Evolutionary conservation across 2,113 vertebrate genomes (phyloP).

Genomic region (Eleginops maclovinus): DNA sequence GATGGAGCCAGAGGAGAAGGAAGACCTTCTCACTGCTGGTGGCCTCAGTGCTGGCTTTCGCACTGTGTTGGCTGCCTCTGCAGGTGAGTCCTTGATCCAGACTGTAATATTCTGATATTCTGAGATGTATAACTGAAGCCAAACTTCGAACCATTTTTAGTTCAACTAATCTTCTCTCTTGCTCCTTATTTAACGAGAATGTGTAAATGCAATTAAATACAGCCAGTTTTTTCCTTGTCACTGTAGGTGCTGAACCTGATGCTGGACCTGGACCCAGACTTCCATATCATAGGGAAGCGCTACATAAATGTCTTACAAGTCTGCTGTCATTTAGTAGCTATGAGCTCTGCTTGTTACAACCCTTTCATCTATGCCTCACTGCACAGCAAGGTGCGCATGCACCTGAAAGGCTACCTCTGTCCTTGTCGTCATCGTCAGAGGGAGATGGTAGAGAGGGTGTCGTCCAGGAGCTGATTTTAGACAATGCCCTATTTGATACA

Average conservation of each 20-base stretch:
- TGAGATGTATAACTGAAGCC: background rate
- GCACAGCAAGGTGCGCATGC: constrained; percentile 85
- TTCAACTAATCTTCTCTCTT: background rate
- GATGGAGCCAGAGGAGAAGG: constrained; percentile 81
- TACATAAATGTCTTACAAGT: constrained; percentile 85
- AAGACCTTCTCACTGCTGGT: constrained; percentile 84
- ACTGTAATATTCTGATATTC: background rate
- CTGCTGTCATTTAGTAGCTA: constrained; percentile 85
- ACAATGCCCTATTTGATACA: constrained; percentile 19
- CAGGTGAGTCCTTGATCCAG: constrained; percentile 67
- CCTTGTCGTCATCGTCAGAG: constrained; percentile 48
- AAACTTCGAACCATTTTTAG: background rate
- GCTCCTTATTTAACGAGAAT: background rate
- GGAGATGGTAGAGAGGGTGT: constrained; percentile 12
- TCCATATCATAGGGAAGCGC: constrained; percentile 81
- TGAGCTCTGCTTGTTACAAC: constrained; percentile 88
- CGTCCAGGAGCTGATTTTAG: constrained; percentile 49
- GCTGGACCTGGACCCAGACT: constrained; percentile 84
- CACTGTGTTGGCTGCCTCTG: constrained; percentile 85
- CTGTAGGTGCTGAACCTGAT: constrained; percentile 84
- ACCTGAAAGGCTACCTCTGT: constrained; percentile 78
- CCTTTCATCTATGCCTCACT: constrained; percentile 88
- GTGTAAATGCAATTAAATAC: background rate
- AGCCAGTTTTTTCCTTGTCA: constrained; percentile 12
- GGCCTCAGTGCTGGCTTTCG: constrained; percentile 84